phyloP scores from a whole-genome alignment of 1,140 invertebrate genomes.

The Sitobion miscanthi region DNA sequence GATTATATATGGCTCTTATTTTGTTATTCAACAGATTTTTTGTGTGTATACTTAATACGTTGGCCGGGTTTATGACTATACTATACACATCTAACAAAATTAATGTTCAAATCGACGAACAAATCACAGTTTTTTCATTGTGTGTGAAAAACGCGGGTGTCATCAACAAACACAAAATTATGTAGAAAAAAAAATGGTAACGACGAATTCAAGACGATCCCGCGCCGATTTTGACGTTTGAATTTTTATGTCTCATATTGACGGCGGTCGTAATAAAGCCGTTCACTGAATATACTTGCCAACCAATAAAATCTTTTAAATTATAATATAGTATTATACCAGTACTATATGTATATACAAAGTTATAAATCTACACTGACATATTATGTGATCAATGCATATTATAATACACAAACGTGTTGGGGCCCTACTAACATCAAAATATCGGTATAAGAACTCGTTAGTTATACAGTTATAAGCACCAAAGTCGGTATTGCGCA shows the following conservation, averaged over 20 bases:
- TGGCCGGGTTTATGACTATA: neutral
- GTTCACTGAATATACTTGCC: neutral
- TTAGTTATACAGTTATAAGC: neutral
- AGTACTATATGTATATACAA: neutral
- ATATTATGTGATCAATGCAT: neutral
- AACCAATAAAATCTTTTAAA: neutral
- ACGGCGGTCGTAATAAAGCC: neutral
- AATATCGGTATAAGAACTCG: neutral
- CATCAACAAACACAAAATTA: neutral
- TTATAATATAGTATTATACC: neutral
- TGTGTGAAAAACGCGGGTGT: neutral
- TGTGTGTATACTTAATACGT: neutral
- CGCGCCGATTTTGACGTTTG: neutral
- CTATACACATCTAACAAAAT: neutral
- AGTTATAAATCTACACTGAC: neutral
- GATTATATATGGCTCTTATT: neutral
- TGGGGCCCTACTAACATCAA: neutral
- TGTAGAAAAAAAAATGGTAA: neutral
- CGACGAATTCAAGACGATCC: neutral
- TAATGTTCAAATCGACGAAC: neutral
- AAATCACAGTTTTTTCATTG: neutral
- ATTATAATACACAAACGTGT: neutral
- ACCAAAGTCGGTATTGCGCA: neutral
- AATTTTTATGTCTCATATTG: neutral
- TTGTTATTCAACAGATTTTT: neutral